A percentile compares a stretch with the other conserved stretches of the same genome.
These are phyloP conservation scores for Acrocera orbiculus DNA, from an alignment of 2,888 invertebrate species.

Conservation along the genomic window DNA sequence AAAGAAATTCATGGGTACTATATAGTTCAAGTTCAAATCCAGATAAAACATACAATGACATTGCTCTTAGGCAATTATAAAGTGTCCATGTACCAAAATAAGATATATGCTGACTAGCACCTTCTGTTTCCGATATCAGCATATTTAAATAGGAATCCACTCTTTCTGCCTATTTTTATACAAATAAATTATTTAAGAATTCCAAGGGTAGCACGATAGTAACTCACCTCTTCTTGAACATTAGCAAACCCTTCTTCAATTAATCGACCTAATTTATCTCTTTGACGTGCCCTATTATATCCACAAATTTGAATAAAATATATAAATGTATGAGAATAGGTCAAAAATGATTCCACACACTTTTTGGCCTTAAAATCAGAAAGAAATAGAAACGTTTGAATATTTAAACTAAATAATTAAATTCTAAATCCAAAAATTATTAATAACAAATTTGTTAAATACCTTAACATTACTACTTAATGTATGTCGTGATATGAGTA, in stretches of 20 bases:
- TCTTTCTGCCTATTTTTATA: conserved; percentile 52
- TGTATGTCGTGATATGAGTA: conserved; percentile 56
- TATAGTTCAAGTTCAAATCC: conserved; percentile 93
- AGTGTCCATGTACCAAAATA: conserved; percentile 91
- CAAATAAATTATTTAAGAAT: not conserved
- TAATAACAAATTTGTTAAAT: not conserved
- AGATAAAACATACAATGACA: conserved; percentile 84
- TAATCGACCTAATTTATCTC: conserved; percentile 79
- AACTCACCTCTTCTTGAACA: conserved; percentile 72
- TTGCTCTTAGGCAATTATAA: conserved; percentile 79
- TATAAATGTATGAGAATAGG: conserved; percentile 72
- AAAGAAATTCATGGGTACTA: conserved; percentile 89
- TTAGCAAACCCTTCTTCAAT: conserved; percentile 72
- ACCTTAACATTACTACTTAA: conserved; percentile 27
- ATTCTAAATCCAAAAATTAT: not conserved
- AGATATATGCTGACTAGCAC: conserved; percentile 53
- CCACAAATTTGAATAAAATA: conserved; percentile 78
- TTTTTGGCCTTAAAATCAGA: conserved; percentile 50
- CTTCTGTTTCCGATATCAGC: conserved; percentile 41
- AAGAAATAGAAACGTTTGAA: no score
- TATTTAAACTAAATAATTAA: no score
- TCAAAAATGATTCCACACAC: conserved; percentile 75
- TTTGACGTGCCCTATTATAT: conserved; percentile 85
- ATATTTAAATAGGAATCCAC: conserved; percentile 71
- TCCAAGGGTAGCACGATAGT: not conserved